These are phyloP conservation scores for Struthidea cinerea DNA, from an alignment of 2,113 vertebrate species.

Conservation along the genomic window DNA sequence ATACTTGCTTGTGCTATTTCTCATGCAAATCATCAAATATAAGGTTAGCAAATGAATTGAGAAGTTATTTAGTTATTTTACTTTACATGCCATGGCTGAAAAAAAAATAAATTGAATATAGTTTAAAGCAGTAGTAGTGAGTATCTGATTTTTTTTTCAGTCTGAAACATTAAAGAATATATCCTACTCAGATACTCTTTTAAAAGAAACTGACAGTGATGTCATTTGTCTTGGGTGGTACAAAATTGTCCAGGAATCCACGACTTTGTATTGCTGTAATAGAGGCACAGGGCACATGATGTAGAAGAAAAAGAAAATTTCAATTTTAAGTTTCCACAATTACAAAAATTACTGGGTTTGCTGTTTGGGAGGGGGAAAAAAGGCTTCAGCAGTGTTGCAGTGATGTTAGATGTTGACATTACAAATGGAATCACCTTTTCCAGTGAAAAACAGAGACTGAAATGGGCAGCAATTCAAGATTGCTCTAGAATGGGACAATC, in stretches of 20 bases:
- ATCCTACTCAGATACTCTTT: neutral
- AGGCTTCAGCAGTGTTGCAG: neutral
- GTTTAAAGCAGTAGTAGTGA: neutral
- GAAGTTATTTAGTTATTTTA: constrained; percentile 19
- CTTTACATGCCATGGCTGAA: neutral
- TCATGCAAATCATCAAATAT: neutral
- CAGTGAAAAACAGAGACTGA: neutral
- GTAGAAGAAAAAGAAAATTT: neutral
- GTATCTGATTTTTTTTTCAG: neutral
- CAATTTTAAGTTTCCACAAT: neutral
- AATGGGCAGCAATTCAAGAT: neutral
- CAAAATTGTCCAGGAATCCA: neutral
- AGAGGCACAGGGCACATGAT: neutral
- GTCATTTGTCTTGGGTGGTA: neutral
- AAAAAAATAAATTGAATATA: neutral
- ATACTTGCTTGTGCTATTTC: neutral
- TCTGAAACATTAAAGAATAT: neutral
- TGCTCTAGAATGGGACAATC: neutral
- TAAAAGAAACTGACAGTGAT: neutral
- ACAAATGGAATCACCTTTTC: neutral
- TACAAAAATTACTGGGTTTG: neutral
- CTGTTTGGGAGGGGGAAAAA: neutral
- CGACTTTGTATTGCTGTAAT: neutral
- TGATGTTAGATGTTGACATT: neutral
- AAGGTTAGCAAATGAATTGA: neutral